These are phyloP conservation scores for Drosophila testacea DNA, from an alignment of 2,888 invertebrate species.

Conservation along the genomic window DNA sequence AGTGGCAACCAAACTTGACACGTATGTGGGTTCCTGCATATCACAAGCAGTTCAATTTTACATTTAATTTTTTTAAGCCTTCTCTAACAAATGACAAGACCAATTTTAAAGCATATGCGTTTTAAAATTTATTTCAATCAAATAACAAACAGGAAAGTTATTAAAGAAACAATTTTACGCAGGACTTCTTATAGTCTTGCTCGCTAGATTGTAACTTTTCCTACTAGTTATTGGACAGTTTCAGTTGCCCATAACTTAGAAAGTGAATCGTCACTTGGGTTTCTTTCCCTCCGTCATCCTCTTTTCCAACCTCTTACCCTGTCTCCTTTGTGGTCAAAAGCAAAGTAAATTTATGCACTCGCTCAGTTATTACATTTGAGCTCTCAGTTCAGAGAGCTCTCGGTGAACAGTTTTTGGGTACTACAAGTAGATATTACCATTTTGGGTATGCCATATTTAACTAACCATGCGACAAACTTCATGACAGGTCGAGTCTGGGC, in stretches of 20 bases:
- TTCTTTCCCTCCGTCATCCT: neutral
- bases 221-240: constrained; percentile 43
- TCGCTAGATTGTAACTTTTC: too few relatives aligned
- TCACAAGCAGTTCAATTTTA: too few relatives aligned
- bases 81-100: too few relatives aligned
- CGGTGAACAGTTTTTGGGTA: neutral
- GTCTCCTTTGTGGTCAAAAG: constrained; percentile 34
- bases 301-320: neutral
- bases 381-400: constrained; percentile 42
- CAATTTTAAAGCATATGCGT: too few relatives aligned
- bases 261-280: constrained; percentile 38
- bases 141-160: too few relatives aligned
- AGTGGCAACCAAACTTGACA: too few relatives aligned
- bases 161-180: too few relatives aligned
- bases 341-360: constrained; percentile 66
- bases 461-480: constrained; percentile 71
- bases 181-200: too few relatives aligned
- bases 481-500: constrained; percentile 38
- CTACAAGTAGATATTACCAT: constrained; percentile 34
- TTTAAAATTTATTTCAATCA: too few relatives aligned
- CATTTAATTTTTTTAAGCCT: too few relatives aligned
- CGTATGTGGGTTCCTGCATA: too few relatives aligned
- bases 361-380: constrained; percentile 64
- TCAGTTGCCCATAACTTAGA: constrained; percentile 46
- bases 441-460: constrained; percentile 35